Evolutionary conservation across 2,797 vertebrate species (phyloP), one percentile per base, ranked within the genome.

Genomic region (Sebastes hopkinsi): DNA sequence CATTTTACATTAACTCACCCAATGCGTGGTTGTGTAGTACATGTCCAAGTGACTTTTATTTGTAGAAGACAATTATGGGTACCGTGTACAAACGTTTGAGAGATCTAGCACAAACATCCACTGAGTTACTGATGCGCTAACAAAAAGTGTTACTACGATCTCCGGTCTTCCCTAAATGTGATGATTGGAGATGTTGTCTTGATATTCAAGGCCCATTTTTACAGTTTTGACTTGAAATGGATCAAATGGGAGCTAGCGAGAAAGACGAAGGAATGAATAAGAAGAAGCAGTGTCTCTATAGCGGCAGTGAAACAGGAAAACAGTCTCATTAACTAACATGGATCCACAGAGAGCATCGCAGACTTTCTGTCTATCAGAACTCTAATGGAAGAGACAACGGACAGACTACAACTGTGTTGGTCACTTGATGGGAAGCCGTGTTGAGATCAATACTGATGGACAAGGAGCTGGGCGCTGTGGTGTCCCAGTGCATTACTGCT

Each of bases 361-460:
- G 86, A 77, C 60, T 75, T 46, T 70, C 46, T 62, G 77, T 65
- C 76, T 72, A 46, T 80, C 58, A 59, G 52, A 79, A 23, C 58
- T 50, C 72, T 79, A 83, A 79, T 70, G 80, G 69, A 81, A 4
- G 10, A 81, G 73, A 61, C 38, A 75, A 66, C 10, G 29, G 75
- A 72, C 78, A 64, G 56, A 73, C 50, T 70, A 59, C 4, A 10
- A 22, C 50, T 58, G 54, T 54, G 68, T 32, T 42, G 81, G 83
- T 75, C 78, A 62, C 60, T 88, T 85, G 64, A 91, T 75, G 91
- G 88, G 75, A 86, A 82, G 54, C 50, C 1, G 34, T 14, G 46
- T 72, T 4, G 27, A 23, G 81, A 90, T 93, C 89, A 58, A 91
- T 92, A 70, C 61, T 77, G 82, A 87, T 81, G 88, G 83, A 72